phyloP scores from a whole-genome alignment of 2,888 invertebrate genomes.

The Xiphydria camelus region DNA sequence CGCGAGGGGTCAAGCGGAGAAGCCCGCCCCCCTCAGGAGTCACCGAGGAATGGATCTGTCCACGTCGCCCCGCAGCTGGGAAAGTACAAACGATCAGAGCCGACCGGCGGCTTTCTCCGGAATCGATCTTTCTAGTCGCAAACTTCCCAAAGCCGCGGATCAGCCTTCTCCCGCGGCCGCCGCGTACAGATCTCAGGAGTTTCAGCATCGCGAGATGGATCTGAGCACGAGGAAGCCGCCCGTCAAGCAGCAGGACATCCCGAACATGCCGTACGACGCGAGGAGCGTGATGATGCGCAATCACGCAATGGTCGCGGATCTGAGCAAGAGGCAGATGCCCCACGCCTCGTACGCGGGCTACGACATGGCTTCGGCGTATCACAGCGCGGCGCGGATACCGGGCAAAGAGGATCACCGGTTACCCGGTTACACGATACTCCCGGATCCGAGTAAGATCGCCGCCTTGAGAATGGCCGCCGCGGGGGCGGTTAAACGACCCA shows the following conservation, averaged over 20 bases:
- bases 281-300: constrained; percentile 47
- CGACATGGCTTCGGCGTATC: constrained; percentile 44
- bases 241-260: constrained; percentile 36
- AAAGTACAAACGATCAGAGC: constrained; percentile 37
- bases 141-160: constrained; percentile 35
- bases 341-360: constrained; percentile 45
- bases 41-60: constrained; percentile 50
- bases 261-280: constrained; percentile 42
- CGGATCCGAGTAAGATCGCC: constrained; percentile 51
- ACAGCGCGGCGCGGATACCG: constrained; percentile 31
- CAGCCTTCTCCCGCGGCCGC: constrained; percentile 27
- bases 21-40: constrained; percentile 16
- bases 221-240: constrained; percentile 46
- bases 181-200: constrained; percentile 36
- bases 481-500: constrained; percentile 37
- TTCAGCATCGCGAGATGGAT: constrained; percentile 53
- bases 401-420: constrained; percentile 48
- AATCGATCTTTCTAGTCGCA: constrained; percentile 53
- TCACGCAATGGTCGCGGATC: constrained; percentile 50
- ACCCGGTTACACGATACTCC: constrained; percentile 49
- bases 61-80: constrained; percentile 47
- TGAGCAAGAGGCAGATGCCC: constrained; percentile 50
- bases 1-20: constrained; percentile 23
- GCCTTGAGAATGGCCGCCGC: constrained; percentile 41
- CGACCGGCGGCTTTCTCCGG: constrained; percentile 51